These are phyloP conservation scores for Zalophus californianus DNA, from an alignment of 2,797 vertebrate species.

Conservation along the genomic window DNA sequence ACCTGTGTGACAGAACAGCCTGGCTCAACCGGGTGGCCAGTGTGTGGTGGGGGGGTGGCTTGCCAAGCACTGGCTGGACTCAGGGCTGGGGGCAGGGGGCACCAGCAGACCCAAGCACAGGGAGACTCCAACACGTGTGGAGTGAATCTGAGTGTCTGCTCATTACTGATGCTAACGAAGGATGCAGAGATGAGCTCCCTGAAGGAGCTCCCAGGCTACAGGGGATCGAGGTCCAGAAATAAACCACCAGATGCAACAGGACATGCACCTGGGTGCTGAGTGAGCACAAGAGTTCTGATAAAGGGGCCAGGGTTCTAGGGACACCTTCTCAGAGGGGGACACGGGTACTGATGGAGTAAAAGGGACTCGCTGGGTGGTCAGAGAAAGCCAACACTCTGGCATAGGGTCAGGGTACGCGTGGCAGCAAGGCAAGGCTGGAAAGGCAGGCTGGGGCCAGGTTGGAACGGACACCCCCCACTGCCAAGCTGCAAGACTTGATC, in stretches of 20 bases:
- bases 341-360: background rate
- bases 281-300: rapidly evolving
- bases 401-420: rapidly evolving
- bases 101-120: rapidly evolving
- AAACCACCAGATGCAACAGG: background rate
- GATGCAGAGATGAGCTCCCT: background rate
- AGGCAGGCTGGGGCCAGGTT: background rate
- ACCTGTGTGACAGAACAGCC: rapidly evolving
- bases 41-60: background rate
- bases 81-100: no score
- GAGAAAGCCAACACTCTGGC: background rate
- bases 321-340: background rate
- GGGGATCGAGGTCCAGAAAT: background rate
- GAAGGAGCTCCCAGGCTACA: background rate
- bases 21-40: background rate
- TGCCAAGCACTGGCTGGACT: rapidly evolving
- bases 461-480: background rate
- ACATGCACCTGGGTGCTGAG: background rate
- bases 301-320: rapidly evolving
- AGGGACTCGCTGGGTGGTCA: background rate
- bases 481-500: background rate
- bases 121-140: rapidly evolving
- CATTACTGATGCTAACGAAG: no score
- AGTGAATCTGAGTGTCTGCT: rapidly evolving
- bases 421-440: rapidly evolving